These are phyloP conservation scores for Eristalis intricaria DNA, from an alignment of 2,888 invertebrate species.

Conservation along the genomic window DNA sequence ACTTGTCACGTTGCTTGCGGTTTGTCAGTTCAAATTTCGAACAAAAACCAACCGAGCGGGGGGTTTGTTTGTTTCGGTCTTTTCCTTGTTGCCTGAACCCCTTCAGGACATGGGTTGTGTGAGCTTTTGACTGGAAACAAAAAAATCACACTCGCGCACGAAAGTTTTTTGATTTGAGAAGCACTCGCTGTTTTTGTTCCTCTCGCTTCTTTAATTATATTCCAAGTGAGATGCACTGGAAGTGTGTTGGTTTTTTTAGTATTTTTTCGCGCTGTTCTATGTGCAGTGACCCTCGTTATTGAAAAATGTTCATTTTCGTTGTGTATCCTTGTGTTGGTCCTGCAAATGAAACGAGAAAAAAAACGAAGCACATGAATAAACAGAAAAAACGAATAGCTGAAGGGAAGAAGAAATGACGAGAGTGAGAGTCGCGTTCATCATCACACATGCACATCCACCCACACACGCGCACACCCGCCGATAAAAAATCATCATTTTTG, in stretches of 20 bases:
- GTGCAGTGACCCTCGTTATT: constrained; percentile 68
- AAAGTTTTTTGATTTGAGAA: constrained; percentile 40
- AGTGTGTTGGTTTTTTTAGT: not conserved
- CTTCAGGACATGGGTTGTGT: not conserved
- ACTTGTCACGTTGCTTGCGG: not conserved
- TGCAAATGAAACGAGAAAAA: constrained; percentile 23
- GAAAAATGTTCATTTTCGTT: constrained; percentile 49
- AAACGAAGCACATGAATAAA: constrained; percentile 11
- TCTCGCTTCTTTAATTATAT: not conserved
- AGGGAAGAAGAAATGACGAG: constrained; percentile 37
- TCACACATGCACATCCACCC: not conserved
- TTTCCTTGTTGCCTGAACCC: not conserved
- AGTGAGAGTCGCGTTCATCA: not conserved
- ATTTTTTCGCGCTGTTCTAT: constrained; percentile 20
- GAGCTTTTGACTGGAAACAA: not conserved
- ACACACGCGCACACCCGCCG: not conserved
- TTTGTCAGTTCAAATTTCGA: constrained; percentile 1
- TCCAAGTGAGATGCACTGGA: not conserved
- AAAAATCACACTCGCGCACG: not conserved
- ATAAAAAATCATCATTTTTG: not conserved
- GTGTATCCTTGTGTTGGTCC: constrained; percentile 36
- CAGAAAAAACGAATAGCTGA: not conserved
- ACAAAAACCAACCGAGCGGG: constrained; percentile 14
- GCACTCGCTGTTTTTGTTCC: not conserved
- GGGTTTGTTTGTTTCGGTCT: constrained; percentile 4